Evolutionary conservation across 2,113 vertebrate species (phyloP), one percentile per base, ranked within the genome.

Genomic region (Dipodomys merriami): DNA sequence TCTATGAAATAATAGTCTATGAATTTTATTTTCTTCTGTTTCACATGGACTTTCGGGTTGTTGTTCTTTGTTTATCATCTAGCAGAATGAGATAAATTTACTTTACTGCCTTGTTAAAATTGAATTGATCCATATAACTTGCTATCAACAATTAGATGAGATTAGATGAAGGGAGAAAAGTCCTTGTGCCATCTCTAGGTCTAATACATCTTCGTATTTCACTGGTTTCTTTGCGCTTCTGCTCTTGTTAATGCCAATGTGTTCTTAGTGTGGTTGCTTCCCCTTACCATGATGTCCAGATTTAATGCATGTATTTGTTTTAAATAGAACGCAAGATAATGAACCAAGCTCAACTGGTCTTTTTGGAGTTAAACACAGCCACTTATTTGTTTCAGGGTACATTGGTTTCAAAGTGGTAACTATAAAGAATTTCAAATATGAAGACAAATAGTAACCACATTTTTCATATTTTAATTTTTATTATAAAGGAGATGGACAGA

Each of bases 271-370:
- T 46, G 11, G 13, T 25, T 35, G 33, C 65, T 72, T 20, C 10
- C 15, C 20, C 10, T 83, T 2, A 29, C 12, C 23, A 7, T 62
- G 30, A 39, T 20, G 12, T 74, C 27, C 60, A 72, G 49, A 74
- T 27, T 39, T 33, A 81, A 65, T 4, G 18, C 5, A 11, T 16
- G 27, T 12, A 35, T 71, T 23, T 23, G 15, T 16, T 89, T 46
- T 79, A 86, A 83, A 44, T 5, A 49, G 8, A 69, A 13, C 11
- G 29, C 9, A 1, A 16, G 39, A 11, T 23, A 20, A 64, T 12
- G 5, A n/a, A 25, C 4, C 53, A 49, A 7, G 1, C 7, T 11
- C 20, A 35, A 2, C 4, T 20, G 8, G 19, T 9, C 6, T 25
- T 30, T 18, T 2, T 22, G 39, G 39, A 0, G 81, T 6, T 76